Evolutionary conservation across 2,797 vertebrate genomes (phyloP), one percentile per base, ranked within the genome.

Genomic region (Serranus cabrilla): DNA sequence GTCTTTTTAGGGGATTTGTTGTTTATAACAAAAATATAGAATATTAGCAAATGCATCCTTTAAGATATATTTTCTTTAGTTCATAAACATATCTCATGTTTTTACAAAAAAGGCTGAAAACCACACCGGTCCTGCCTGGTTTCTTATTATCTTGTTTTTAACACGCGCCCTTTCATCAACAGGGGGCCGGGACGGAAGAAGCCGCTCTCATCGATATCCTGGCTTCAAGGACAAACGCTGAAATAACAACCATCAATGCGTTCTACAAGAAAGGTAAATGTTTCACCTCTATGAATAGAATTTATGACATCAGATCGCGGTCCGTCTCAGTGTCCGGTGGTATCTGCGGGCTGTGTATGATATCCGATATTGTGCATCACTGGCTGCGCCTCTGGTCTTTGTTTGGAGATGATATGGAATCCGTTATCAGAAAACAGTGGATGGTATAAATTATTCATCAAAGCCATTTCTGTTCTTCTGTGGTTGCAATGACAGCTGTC

Each of bases 141-240:
- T 21, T 60, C 7, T n/a, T 51, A 1, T 23, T 55, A 4, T 18
- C 6, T 20, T 25, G 16, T 42, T 55, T 51, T 45, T 52, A 25
- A 23, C 40, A 11, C 27, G 27, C 27, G 20, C 49, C 13, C 3
- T 12, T 61, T 82, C 34, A 45, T 43, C 74, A 3, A 9, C 59
- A 99, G 98, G 98, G 98, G 0, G 97, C 97, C 12, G 98, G 98
- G 37, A 99, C 98, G 0, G 97, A 99, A 13, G 98, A 99, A 78
- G 97, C 97, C 1, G 96, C 96, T 87, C 95, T 99, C 82, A 96
- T 98, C 12, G 98, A 99, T 78, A 96, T 99, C 79, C 92, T 99
- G 66, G 97, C 98, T 17, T 98, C 98, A 58, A 96, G 97, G 81
- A 90, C 84, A 4, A 95, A 95, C 0, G 74, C 58, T 1, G 98